Evolutionary conservation across 1,140 invertebrate genomes (phyloP).

Genomic region (silkworm (Bombyx mori)): DNA sequence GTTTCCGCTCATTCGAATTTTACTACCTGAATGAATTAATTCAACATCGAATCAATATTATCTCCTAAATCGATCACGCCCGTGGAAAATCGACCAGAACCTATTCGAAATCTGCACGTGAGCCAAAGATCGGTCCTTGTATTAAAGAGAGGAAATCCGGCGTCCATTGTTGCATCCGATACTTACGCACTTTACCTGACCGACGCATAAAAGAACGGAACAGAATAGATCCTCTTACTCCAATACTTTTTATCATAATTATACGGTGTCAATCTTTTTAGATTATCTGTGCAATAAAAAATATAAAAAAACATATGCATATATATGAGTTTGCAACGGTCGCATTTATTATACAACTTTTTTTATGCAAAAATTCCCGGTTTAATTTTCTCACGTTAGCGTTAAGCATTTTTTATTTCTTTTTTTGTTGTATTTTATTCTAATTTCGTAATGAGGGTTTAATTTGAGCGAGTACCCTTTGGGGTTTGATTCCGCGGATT

Average conservation of each 20-base stretch:
- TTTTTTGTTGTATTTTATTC: conserved; percentile 45
- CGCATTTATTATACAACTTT: conserved; percentile 36
- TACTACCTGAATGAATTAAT: too few species aligned
- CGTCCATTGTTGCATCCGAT: conserved; percentile 52
- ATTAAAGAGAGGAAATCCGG: conserved; percentile 69
- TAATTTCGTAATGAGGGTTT: conserved; percentile 59
- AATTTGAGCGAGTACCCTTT: conserved; percentile 65
- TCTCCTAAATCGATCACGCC: conserved; percentile 19
- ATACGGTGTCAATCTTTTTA: conserved; percentile 45
- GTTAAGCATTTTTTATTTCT: conserved; percentile 12
- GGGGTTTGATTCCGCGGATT: conserved; percentile 60
- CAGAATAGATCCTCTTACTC: conserved; percentile 32
- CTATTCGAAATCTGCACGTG: conserved; percentile 65
- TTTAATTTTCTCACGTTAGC: conserved; percentile 70
- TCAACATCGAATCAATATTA: too few species aligned
- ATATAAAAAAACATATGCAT: conserved; percentile 48
- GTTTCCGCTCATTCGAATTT: too few species aligned
- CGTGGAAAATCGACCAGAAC: conserved; percentile 49
- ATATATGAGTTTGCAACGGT: conserved; percentile 51
- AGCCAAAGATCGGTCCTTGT: conserved; percentile 55
- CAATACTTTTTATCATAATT: conserved; percentile 49
- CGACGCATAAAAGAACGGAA: conserved; percentile 42
- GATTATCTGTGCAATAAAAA: conserved; percentile 6
- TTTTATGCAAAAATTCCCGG: conserved; percentile 28
- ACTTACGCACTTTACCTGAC: conserved; percentile 64